A percentile compares a stretch with the other conserved stretches of the same genome.
phyloP scores from a whole-genome alignment of 2,113 vertebrate genomes.

The Protobothrops mucrosquamatus region DNA sequence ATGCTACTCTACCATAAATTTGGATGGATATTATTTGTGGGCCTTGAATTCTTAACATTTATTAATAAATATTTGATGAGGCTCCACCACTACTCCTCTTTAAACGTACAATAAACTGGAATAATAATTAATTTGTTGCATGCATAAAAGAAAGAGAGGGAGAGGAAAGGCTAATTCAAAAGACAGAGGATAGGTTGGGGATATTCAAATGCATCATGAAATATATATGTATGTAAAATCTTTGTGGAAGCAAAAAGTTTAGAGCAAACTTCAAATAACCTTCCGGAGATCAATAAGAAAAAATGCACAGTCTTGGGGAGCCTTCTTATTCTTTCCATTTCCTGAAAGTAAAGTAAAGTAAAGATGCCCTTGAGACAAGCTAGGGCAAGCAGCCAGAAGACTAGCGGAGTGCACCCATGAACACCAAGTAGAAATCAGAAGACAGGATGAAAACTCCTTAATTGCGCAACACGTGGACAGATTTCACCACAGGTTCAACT shows the following conservation, averaged over 20 bases:
- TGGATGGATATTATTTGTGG: conserved; percentile 51
- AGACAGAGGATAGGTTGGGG: not conserved
- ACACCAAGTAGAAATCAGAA: not conserved
- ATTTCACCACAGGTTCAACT: not conserved
- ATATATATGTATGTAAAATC: conserved; percentile 38
- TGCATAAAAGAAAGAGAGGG: conserved; percentile 24
- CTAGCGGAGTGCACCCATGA: not conserved
- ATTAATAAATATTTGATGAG: conserved; percentile 66
- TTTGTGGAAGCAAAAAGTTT: conserved; percentile 6
- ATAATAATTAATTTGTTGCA: conserved; percentile 53
- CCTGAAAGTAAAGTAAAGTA: not conserved
- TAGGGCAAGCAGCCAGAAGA: not conserved
- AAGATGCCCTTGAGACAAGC: not conserved
- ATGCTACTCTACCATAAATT: conserved; percentile 46
- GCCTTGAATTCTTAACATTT: conserved; percentile 50
- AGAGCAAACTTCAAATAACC: conserved; percentile 59
- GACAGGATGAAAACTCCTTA: not conserved
- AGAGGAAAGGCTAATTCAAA: conserved; percentile 5
- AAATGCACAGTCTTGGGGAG: conserved; percentile 31
- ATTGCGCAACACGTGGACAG: not conserved
- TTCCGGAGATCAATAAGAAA: conserved; percentile 42
- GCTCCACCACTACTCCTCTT: conserved; percentile 47
- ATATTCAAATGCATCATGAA: conserved; percentile 27
- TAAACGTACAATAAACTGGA: conserved; percentile 55
- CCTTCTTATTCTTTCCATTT: not conserved